A percentile compares a stretch with the other conserved stretches of the same genome.
phyloP scores from a whole-genome alignment of 1,140 invertebrate species.

The Eufriesea mexicana region DNA sequence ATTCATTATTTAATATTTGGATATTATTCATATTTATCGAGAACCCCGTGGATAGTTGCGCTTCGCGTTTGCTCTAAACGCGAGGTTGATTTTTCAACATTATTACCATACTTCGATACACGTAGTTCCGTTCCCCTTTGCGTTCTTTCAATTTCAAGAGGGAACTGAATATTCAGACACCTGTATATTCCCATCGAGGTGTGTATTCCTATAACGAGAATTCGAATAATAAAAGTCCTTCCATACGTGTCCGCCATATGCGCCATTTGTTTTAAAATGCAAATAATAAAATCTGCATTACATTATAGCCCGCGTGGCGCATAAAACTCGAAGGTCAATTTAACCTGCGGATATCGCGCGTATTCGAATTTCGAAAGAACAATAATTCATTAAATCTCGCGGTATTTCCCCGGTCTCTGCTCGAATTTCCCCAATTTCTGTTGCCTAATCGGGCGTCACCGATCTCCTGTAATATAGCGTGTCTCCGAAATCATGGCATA shows the following conservation, averaged over 20 bases:
- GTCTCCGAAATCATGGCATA: too few species aligned
- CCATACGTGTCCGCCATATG: neutral
- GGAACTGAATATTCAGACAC: neutral
- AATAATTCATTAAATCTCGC: too few species aligned
- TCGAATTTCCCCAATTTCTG: too few species aligned
- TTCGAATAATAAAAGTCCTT: neutral
- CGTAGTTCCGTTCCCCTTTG: neutral
- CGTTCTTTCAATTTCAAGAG: neutral
- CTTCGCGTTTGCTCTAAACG: too few species aligned
- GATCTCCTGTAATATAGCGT: too few species aligned
- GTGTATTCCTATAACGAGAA: neutral
- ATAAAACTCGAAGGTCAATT: neutral
- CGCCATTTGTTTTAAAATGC: neutral
- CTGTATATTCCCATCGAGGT: neutral
- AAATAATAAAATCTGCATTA: constrained; percentile 4
- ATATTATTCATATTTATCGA: too few species aligned
- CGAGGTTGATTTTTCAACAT: neutral
- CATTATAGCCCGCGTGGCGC: neutral
- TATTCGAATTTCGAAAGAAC: neutral
- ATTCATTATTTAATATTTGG: too few species aligned
- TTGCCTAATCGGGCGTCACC: too few species aligned
- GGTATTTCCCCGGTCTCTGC: too few species aligned
- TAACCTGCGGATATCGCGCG: neutral
- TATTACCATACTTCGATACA: neutral
- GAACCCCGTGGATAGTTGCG: too few species aligned